Base-by-base conservation (phyloP, 2,888 invertebrate species). In the Erpobdella octoculata region DNA sequence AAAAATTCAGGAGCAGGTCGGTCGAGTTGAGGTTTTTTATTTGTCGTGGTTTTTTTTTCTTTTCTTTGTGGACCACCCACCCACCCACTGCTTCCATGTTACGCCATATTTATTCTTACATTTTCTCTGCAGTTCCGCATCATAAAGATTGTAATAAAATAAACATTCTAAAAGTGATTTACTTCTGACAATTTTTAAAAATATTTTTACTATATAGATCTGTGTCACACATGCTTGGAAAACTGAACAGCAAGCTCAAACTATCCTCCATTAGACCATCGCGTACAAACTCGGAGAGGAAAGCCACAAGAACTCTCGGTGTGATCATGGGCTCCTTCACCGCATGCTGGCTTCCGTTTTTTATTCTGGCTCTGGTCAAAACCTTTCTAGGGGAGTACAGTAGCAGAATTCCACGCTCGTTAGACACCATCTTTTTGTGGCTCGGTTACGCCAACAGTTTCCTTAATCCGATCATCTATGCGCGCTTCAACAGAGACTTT, bases 251-350 rank as follows among this genome's bases (percentile, higher is more conserved):
- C 53, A 31, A 36, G 5, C 53, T 69, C n/a, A 69, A 69, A 58
- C 15, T 69, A 9, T 41, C 58, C 35, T 21, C 28, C 25, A 46
- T 67, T 1, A 69, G 37, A 36, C 21, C 69, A 4, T 58, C 48
- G 33, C 33, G 37, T 25, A 35, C 33, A n/a, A 69, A 69, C 69
- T 35, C 69, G 5, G 93, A 93, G 82, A 87, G 92, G 64, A 95
- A 95, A 83, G 95, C 95, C 25, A 93, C 93, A 75, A 93, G 93
- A 15, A 95, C 95, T 0, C 86, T 95, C 75, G 95, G 95, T 69
- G 93, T 94, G 75, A 93, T 94, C 75, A 93, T 94, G 93, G 91
- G 91, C 78, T 92, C 92, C 8, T 94, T 94, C 81, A 91, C 91
- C 28, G 86, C 92, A 76, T 94, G 93, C 83, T 94, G 94, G 94